Conservation (phyloP, 2,888 invertebrate genomes). For the Laspeyria flexula region DNA sequence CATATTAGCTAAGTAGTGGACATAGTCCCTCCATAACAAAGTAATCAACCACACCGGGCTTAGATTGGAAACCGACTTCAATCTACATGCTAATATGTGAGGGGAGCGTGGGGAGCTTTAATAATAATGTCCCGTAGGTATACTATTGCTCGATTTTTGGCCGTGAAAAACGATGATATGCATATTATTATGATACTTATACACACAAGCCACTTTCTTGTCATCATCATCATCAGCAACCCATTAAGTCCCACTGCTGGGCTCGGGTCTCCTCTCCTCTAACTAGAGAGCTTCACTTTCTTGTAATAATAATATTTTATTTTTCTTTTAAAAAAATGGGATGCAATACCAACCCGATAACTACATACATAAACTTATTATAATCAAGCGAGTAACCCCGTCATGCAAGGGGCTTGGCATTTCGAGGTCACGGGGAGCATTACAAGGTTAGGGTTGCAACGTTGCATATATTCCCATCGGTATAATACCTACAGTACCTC, state of each 20-base stretch:
- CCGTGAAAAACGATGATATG: too few species aligned
- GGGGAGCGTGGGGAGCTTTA: not conserved
- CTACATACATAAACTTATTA: not conserved
- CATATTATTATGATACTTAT: too few species aligned
- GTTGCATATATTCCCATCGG: conserved; percentile 21
- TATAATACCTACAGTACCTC: conserved; percentile 4
- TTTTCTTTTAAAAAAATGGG: not conserved
- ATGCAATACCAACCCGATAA: not conserved
- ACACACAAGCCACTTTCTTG: too few species aligned
- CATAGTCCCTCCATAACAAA: conserved; percentile 1
- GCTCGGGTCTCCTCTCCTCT: too few species aligned
- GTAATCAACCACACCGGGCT: conserved; percentile 11
- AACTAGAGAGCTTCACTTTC: too few species aligned
- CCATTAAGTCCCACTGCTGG: too few species aligned
- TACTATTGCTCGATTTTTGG: too few species aligned
- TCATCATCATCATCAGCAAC: too few species aligned
- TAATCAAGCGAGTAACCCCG: not conserved
- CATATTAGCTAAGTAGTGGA: conserved; percentile 6
- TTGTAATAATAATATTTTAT: too few species aligned
- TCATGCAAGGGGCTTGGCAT: not conserved
- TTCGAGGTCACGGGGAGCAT: conserved; percentile 8
- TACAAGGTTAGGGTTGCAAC: conserved; percentile 19
- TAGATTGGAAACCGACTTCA: conserved; percentile 9
- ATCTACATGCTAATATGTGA: conserved; percentile 17
- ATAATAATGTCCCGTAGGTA: not conserved